These are phyloP conservation scores for Emydocephalus ijimae DNA, from an alignment of 2,113 vertebrate genomes.

Conservation along the genomic window DNA sequence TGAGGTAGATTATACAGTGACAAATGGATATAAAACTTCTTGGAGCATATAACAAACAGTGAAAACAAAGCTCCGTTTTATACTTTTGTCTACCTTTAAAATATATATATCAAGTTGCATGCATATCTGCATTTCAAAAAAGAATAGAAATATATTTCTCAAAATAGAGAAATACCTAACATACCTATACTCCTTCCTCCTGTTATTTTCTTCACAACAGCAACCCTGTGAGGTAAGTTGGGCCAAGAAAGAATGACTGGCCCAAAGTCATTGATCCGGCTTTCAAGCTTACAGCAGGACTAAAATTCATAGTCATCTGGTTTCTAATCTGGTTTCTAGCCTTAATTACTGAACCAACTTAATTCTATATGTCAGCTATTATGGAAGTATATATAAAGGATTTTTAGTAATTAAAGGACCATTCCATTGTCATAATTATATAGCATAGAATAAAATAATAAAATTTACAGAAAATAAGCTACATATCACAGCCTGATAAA, in stretches of 20 bases:
- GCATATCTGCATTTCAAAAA: background rate
- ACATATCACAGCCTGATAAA: background rate
- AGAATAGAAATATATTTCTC: background rate
- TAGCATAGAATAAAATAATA: constrained; percentile 8
- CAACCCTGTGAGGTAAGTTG: background rate
- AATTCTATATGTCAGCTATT: background rate
- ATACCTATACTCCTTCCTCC: background rate
- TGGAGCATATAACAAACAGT: background rate
- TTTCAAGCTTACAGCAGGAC: too few relatives aligned
- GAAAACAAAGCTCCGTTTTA: background rate
- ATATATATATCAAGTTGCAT: background rate
- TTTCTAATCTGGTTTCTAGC: background rate
- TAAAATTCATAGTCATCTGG: background rate
- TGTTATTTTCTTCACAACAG: background rate
- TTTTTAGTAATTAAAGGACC: constrained; percentile 28
- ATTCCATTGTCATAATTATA: constrained; percentile 16
- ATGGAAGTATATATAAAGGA: constrained; percentile 12
- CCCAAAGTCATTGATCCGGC: background rate
- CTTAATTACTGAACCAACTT: background rate
- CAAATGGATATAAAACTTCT: background rate
- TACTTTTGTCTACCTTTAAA: background rate
- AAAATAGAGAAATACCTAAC: background rate
- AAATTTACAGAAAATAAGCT: constrained; percentile 33
- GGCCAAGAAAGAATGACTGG: background rate
- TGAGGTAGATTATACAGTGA: background rate